Conservation (phyloP, 2,888 invertebrate species). For the Xylota segnis region DNA sequence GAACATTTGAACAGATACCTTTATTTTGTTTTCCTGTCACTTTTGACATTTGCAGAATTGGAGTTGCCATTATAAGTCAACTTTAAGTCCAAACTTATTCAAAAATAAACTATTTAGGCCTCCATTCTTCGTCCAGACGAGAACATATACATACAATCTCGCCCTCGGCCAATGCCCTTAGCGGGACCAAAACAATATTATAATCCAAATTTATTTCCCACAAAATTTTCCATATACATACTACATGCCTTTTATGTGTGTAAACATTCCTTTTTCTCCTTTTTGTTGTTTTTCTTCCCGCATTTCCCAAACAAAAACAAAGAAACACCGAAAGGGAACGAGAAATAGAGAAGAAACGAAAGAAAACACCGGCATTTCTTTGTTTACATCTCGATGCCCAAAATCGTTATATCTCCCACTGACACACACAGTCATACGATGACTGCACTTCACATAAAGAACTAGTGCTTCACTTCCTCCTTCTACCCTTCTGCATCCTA, state of each 20-base stretch:
- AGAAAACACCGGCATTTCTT: constrained; percentile 61
- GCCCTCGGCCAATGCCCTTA: neutral
- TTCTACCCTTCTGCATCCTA: constrained; percentile 29
- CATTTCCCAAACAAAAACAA: constrained; percentile 22
- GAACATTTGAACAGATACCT: too few relatives aligned
- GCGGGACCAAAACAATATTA: neutral
- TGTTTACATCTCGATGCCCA: constrained; percentile 63
- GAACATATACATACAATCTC: neutral
- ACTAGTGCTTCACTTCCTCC: neutral
- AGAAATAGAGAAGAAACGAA: neutral
- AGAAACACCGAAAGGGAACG: constrained; percentile 3
- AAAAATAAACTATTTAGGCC: too few relatives aligned
- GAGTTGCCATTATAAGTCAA: too few relatives aligned
- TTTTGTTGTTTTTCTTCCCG: neutral
- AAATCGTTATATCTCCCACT: constrained; percentile 40
- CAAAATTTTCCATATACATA: neutral
- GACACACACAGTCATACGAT: constrained; percentile 18
- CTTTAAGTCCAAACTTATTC: too few relatives aligned
- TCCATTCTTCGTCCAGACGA: neutral
- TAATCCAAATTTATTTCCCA: constrained; percentile 9
- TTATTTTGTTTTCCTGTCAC: too few relatives aligned
- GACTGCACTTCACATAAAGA: neutral
- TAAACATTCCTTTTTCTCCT: neutral
- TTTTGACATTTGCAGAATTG: too few relatives aligned
- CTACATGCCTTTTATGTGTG: neutral